Conservation (phyloP, 2,797 vertebrate species). For the Gorsachius magnificus region DNA sequence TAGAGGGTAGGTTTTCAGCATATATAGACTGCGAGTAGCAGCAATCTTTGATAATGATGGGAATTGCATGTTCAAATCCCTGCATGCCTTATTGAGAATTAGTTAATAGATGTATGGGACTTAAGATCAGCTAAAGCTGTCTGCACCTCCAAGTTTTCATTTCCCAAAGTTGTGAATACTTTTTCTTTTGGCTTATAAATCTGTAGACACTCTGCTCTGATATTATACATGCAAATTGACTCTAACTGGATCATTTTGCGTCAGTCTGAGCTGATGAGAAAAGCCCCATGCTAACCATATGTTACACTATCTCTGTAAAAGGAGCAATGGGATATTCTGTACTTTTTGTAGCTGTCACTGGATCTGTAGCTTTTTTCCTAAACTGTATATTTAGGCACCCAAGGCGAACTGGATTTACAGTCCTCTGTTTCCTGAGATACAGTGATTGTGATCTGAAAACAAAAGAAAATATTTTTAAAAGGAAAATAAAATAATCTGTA, state of each 20-base stretch:
- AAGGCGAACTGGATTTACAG: background rate
- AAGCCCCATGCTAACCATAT: conserved; percentile 55
- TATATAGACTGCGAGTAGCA: background rate
- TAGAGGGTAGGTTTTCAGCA: conserved; percentile 21
- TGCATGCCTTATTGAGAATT: conserved; percentile 15
- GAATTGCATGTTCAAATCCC: conserved; percentile 45
- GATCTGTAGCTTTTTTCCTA: background rate
- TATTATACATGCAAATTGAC: conserved; percentile 51
- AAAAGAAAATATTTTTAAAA: background rate
- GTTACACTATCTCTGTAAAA: conserved; percentile 3
- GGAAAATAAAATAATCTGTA: background rate
- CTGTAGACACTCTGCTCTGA: background rate
- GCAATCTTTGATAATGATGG: conserved; percentile 25
- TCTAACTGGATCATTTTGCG: conserved; percentile 30
- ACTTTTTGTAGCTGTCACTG: background rate
- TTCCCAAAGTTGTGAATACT: conserved; percentile 23
- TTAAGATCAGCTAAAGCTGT: conserved; percentile 20
- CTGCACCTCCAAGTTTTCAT: background rate
- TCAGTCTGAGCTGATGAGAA: conserved; percentile 57
- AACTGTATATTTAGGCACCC: background rate
- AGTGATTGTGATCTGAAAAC: background rate
- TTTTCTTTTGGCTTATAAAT: conserved; percentile 26
- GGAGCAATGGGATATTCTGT: conserved; percentile 24
- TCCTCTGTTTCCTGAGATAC: background rate
- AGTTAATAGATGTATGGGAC: background rate